Percentiles rank a stretch among this genome's conserved stretches.
Evolutionary conservation across 2,888 invertebrate genomes (phyloP).

Genomic region (Parnassius apollo): DNA sequence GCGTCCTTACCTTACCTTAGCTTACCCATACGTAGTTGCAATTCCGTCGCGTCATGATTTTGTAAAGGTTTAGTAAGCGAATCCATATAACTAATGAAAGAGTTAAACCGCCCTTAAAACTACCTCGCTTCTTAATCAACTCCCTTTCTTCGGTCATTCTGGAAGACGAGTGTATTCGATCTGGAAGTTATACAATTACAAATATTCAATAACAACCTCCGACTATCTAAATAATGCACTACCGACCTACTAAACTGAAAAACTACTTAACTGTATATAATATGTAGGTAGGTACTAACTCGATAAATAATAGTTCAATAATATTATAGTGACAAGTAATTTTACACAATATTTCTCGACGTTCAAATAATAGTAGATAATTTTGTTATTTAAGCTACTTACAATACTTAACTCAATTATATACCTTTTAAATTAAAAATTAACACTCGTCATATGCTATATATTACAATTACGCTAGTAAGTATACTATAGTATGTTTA

Average conservation of each 20-base stretch:
- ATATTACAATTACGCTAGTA: too few species aligned
- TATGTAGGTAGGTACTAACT: background rate
- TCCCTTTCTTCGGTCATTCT: slow-evolving; percentile 25
- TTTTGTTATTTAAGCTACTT: background rate
- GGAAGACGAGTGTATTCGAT: slow-evolving; percentile 5
- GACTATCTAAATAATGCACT: background rate
- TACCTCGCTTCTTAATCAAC: slow-evolving; percentile 23
- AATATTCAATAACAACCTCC: background rate
- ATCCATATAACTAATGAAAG: background rate
- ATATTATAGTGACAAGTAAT: background rate
- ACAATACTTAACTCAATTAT: background rate
- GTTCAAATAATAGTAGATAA: background rate
- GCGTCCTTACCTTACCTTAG: slow-evolving; percentile 25
- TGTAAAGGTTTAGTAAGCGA: background rate
- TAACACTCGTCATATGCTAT: too few species aligned
- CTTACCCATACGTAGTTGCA: background rate
- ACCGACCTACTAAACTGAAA: background rate
- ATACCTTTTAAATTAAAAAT: too few species aligned
- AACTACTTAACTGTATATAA: background rate
- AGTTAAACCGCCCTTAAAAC: slow-evolving; percentile 21
- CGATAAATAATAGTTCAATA: background rate
- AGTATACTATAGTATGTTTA: too few species aligned
- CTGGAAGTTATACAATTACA: background rate
- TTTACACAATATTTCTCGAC: background rate
- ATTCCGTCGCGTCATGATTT: too few species aligned